phyloP scores from a whole-genome alignment of 2,113 vertebrate species.

The Proterorhinus semilunaris region DNA sequence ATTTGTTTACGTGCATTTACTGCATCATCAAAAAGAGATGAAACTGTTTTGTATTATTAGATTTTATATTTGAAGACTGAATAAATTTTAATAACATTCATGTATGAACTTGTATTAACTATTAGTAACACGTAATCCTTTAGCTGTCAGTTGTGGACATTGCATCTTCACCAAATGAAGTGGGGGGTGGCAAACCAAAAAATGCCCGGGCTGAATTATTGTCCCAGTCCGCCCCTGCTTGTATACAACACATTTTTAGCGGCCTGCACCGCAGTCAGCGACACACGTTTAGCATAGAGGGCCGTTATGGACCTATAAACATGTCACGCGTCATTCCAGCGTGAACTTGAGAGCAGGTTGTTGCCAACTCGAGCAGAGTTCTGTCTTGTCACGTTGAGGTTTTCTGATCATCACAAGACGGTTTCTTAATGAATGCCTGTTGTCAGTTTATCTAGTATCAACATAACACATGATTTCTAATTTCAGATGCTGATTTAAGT shows the following conservation, averaged over 20 bases:
- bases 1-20: slow-evolving; percentile 54
- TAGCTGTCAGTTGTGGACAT: too few relatives aligned
- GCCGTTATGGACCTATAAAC: neutral
- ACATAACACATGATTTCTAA: neutral
- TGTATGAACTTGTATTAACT: too few relatives aligned
- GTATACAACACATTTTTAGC: too few relatives aligned
- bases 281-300: too few relatives aligned
- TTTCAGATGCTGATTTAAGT: neutral
- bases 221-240: too few relatives aligned
- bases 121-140: too few relatives aligned
- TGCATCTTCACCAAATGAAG: too few relatives aligned
- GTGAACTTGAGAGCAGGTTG: neutral
- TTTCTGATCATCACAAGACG: neutral
- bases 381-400: neutral
- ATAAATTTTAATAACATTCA: too few relatives aligned
- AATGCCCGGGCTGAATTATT: too few relatives aligned
- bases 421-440: neutral
- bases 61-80: slow-evolving; percentile 21
- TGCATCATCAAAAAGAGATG: slow-evolving; percentile 14
- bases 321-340: neutral
- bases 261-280: too few relatives aligned
- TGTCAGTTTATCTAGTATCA: neutral
- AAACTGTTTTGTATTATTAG: slow-evolving; percentile 46
- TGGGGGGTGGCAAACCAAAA: too few relatives aligned
- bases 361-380: neutral